phyloP scores from a whole-genome alignment of 2,113 vertebrate genomes.

The Camelus dromedarius region DNA sequence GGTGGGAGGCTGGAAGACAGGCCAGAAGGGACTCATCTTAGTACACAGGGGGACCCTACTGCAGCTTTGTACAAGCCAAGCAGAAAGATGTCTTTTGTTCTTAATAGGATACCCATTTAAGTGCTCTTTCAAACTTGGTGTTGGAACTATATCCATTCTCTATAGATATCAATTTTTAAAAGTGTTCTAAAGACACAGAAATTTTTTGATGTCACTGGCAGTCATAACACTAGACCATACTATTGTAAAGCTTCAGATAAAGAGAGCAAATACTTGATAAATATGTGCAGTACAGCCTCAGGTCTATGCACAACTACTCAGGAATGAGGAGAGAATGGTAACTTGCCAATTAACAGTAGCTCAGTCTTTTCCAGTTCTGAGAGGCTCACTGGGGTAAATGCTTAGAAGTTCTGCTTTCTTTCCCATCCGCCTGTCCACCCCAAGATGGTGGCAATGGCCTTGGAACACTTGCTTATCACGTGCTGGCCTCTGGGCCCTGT shows the following conservation, averaged over 20 bases:
- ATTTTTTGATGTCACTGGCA: not conserved
- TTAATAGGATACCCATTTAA: not conserved
- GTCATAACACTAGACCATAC: not conserved
- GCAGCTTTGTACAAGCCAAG: not conserved
- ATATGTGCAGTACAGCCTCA: not conserved
- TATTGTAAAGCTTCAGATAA: constrained; percentile 17
- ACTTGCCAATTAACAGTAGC: not conserved
- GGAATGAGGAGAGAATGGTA: not conserved
- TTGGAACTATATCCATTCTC: not conserved
- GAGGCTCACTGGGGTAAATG: not conserved
- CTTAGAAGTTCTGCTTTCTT: not conserved
- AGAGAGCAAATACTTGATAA: not conserved
- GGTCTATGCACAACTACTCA: not conserved
- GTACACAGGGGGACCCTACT: not conserved
- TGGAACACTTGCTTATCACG: not conserved
- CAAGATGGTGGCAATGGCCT: not conserved
- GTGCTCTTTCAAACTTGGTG: not conserved
- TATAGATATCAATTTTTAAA: not conserved
- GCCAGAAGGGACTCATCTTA: not conserved
- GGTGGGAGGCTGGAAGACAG: not conserved
- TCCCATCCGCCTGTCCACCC: no score
- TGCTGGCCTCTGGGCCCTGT: not conserved
- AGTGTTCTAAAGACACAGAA: not conserved
- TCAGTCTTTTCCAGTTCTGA: not conserved
- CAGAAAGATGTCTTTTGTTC: not conserved